Base-by-base conservation (phyloP, 1,140 invertebrate species). In the Anadara kagoshimensis region DNA sequence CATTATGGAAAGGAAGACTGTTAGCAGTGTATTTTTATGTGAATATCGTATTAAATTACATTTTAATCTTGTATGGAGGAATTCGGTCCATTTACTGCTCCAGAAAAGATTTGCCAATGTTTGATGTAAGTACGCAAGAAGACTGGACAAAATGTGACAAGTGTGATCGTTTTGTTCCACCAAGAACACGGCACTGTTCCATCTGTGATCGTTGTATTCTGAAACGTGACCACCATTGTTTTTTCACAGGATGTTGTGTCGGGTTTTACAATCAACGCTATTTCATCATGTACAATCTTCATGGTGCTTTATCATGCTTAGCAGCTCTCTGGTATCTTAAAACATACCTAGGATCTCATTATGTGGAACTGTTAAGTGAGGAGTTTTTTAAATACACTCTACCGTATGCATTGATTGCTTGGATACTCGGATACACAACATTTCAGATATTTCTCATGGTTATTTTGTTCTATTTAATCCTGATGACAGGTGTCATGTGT, bases 221-320 rank as follows among this genome's bases (percentile, higher is more conserved):
- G 7, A 97, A 96, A 86, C 91, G 97, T 79, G 97, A 99, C 86
- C 97, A 99, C 88, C 97, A 99, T 85, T 99, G 97, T 85, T 93
- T 94, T 36, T 98, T 98, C 86, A 94, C 94, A 24, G 94, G 94
- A 16, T 94, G 93, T 83, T 98, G 97, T 88, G 91, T 98, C 26
- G 97, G 97, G 1, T 94, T 96, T 85, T 91, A 91, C 63, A 98
- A 98, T 89, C 93, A 95, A 78, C 91, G 97, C 79, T 98, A 95
- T 86, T 98, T 97, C 85, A 89, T 96, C 4, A 92, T 93, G 80
- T 95, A 97, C 83, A 87, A 96, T 18, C 86, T 96, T 16, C 94
- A 97, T 86, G 89, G 97, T 14, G 70, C 56, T 24, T n/a, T 84
- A 8, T 36, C 11, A 24, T 51, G 47, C 43, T 10, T 62, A 18